These are phyloP conservation scores for Dendroctonus ponderosae DNA, from an alignment of 1,140 invertebrate genomes.

Conservation along the genomic window DNA sequence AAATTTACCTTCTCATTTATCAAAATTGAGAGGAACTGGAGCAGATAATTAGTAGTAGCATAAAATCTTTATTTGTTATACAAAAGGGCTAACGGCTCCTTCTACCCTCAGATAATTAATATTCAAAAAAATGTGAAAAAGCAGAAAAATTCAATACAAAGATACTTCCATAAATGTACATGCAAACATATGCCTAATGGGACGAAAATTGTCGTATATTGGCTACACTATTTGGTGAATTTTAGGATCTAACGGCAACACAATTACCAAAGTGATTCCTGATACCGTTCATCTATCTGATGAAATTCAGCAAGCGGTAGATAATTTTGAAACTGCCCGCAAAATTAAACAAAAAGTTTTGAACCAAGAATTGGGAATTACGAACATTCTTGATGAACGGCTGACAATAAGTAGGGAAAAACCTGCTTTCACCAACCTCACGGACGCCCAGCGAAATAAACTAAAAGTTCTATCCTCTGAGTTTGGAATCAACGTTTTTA, in stretches of 20 bases:
- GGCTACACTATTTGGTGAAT: too few species aligned
- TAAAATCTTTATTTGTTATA: too few species aligned
- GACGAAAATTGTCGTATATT: too few species aligned
- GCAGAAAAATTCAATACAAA: too few species aligned
- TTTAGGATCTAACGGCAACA: neutral
- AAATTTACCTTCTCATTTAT: too few species aligned
- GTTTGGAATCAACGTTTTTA: constrained; percentile 39
- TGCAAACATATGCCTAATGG: too few species aligned
- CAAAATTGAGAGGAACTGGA: too few species aligned
- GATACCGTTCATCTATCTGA: neutral
- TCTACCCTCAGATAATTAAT: too few species aligned
- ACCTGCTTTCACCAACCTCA: constrained; percentile 24
- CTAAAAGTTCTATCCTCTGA: constrained; percentile 48
- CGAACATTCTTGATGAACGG: neutral
- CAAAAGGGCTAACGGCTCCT: too few species aligned
- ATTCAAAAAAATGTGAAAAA: too few species aligned
- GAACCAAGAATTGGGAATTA: constrained; percentile 39
- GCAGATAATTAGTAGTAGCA: too few species aligned
- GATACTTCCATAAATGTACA: too few species aligned
- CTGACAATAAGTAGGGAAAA: neutral
- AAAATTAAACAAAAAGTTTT: constrained; percentile 43
- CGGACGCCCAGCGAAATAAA: constrained; percentile 49
- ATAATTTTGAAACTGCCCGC: constrained; percentile 42
- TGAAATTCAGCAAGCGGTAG: constrained; percentile 32
- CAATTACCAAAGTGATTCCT: neutral